Evolutionary conservation across 92 coral and sea anemone genomes (phyloP).

Genomic region (Porites divaricata): DNA sequence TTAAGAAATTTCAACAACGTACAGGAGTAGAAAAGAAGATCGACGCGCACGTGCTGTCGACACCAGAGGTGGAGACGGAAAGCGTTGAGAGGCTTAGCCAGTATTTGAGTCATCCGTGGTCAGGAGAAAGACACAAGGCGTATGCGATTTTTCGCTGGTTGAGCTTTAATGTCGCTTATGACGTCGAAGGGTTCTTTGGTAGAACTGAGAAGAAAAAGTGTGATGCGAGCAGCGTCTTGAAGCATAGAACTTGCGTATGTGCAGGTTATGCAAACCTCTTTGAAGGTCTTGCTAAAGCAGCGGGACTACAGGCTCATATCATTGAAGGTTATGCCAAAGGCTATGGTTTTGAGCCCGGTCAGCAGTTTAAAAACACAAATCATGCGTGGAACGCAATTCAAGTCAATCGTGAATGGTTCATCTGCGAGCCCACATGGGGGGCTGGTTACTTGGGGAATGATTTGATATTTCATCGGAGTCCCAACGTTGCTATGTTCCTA

Average conservation of each 20-base stretch:
- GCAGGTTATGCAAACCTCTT: conserved; percentile 78
- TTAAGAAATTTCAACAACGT: conserved; percentile 55
- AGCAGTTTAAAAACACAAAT: conserved; percentile 41
- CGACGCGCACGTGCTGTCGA: conserved; percentile 62
- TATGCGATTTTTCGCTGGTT: conserved; percentile 80
- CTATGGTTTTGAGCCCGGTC: conserved; percentile 62
- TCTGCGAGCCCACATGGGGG: conserved; percentile 84
- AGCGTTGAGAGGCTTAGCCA: conserved; percentile 47
- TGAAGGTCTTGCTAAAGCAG: conserved; percentile 62
- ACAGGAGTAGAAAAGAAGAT: conserved; percentile 63
- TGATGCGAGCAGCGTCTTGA: conserved; percentile 57
- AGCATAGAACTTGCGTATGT: conserved; percentile 45
- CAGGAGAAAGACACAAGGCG: conserved; percentile 61
- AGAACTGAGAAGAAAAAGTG: conserved; percentile 49
- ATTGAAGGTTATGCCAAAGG: conserved; percentile 70
- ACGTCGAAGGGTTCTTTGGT: conserved; percentile 72
- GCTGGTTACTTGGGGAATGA: conserved; percentile 76
- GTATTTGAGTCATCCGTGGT: conserved; percentile 74
- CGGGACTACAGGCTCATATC: conserved; percentile 54
- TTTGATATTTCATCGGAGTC: conserved; percentile 69
- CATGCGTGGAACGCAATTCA: conserved; percentile 82
- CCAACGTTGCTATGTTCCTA: conserved; percentile 65
- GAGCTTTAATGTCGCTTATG: conserved; percentile 63
- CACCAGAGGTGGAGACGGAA: conserved; percentile 51
- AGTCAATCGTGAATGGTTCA: conserved; percentile 72